These are phyloP conservation scores for Mayetiola destructor DNA, from an alignment of 2,888 invertebrate species.

Conservation along the genomic window DNA sequence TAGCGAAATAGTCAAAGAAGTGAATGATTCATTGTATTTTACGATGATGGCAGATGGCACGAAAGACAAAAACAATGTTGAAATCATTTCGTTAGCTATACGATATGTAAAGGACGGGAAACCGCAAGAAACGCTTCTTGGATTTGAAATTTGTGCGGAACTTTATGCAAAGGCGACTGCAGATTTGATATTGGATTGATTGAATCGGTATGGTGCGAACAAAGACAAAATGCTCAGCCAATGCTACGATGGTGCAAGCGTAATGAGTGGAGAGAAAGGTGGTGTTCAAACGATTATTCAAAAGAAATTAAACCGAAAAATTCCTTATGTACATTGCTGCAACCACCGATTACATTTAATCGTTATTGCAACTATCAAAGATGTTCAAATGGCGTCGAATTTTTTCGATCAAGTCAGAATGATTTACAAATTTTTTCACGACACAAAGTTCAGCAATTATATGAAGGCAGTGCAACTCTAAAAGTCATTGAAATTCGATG, in stretches of 20 bases:
- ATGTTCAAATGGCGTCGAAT: too few relatives aligned
- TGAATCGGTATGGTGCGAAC: not conserved
- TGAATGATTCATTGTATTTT: not conserved
- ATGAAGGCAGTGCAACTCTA: not conserved
- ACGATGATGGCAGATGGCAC: not conserved
- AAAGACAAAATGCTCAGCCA: slow-evolving; percentile 1
- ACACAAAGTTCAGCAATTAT: not conserved
- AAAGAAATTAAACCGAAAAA: not conserved
- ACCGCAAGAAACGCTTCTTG: not conserved
- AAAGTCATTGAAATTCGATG: not conserved
- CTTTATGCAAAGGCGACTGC: not conserved
- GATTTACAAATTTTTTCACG: not conserved
- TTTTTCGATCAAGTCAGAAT: not conserved
- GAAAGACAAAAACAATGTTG: not conserved
- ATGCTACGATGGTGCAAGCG: slow-evolving; percentile 1
- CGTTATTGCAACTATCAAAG: not conserved
- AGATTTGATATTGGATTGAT: not conserved
- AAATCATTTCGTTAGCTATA: not conserved
- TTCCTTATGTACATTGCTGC: not conserved
- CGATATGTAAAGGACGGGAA: not conserved
- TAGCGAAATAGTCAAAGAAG: not conserved
- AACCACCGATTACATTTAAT: not conserved
- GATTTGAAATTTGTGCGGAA: not conserved
- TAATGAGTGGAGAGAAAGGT: not conserved
- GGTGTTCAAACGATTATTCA: not conserved